Conservation (phyloP, 2,113 vertebrate genomes). For the Diadophis punctatus region DNA sequence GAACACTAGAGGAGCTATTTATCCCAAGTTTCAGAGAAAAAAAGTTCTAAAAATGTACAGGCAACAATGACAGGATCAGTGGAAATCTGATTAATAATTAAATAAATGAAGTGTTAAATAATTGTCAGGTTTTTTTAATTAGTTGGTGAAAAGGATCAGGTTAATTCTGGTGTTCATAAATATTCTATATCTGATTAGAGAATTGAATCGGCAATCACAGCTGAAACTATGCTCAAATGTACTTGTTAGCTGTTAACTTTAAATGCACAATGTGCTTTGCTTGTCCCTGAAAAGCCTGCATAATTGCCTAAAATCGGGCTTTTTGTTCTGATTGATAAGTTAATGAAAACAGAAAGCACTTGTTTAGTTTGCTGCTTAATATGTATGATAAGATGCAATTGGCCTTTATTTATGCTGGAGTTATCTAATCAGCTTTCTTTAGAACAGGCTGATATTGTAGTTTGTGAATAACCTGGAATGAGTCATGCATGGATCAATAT, state of each 20-base stretch:
- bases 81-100: not conserved
- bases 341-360: slow-evolving; percentile 16
- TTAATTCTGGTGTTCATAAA: not conserved
- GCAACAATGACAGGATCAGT: not conserved
- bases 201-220: not conserved
- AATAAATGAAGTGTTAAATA: not conserved
- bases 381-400: slow-evolving; percentile 1
- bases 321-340: slow-evolving; percentile 29
- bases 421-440: slow-evolving; percentile 30
- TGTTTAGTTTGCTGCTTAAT: slow-evolving; percentile 28
- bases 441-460: slow-evolving; percentile 10
- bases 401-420: slow-evolving; percentile 32
- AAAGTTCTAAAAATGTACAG: not conserved
- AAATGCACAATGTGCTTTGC: slow-evolving; percentile 23
- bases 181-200: not conserved
- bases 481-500: not conserved
- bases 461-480: not conserved
- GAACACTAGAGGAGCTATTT: not conserved
- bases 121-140: not conserved
- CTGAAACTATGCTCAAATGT: not conserved
- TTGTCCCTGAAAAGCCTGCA: not conserved
- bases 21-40: not conserved
- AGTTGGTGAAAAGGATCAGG: not conserved
- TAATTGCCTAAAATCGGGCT: slow-evolving; percentile 24
- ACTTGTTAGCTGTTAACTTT: slow-evolving; percentile 3